Evolutionary conservation across 2,113 vertebrate genomes (phyloP).

Genomic region (Sylvietta virens): DNA sequence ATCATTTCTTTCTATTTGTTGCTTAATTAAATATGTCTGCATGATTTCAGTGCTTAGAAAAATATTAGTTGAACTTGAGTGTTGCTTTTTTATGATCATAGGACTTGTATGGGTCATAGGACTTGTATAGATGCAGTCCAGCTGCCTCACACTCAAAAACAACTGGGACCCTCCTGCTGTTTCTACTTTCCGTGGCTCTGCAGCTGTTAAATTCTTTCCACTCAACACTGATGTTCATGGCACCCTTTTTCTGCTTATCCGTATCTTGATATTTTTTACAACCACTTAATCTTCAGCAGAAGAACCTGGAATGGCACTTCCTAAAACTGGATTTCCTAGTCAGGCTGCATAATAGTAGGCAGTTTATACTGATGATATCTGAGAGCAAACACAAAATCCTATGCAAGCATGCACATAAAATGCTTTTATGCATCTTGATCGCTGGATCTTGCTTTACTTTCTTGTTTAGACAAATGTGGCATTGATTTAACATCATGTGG

Average conservation of each 20-base stretch:
- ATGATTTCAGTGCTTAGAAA: neutral
- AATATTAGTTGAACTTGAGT: neutral
- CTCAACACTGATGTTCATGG: neutral
- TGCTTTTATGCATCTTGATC: neutral
- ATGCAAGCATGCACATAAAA: neutral
- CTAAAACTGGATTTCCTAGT: neutral
- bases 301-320: neutral
- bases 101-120: neutral
- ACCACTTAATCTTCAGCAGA: neutral
- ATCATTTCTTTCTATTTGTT: neutral
- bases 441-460: neutral
- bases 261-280: slow-evolving; percentile 3
- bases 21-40: neutral
- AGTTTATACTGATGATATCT: neutral
- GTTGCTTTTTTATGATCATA: neutral
- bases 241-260: neutral
- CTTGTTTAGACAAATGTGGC: neutral
- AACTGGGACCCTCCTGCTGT: neutral
- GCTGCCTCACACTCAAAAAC: neutral
- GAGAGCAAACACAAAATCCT: neutral
- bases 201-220: slow-evolving; percentile 47
- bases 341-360: neutral
- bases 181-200: neutral
- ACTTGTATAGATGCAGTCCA: neutral
- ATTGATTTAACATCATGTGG: neutral